Evolutionary conservation across 2,888 invertebrate species (phyloP).

Genomic region (Drosophila borealis): DNA sequence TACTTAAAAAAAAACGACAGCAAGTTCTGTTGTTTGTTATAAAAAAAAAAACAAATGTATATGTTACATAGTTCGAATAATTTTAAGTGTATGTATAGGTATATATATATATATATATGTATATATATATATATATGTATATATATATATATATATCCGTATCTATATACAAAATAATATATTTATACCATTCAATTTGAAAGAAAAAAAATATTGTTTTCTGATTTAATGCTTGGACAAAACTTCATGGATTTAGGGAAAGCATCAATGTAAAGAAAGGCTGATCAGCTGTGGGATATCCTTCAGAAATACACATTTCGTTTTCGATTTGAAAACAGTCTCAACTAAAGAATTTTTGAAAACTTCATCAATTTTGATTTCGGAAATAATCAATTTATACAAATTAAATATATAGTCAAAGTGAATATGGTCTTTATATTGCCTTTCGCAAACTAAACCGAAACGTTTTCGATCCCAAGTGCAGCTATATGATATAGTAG

Average conservation of each 20-base stretch:
- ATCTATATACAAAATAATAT: slow-evolving; percentile 21
- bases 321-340: no score
- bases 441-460: no score
- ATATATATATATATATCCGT: slow-evolving; percentile 3
- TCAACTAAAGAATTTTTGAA: no score
- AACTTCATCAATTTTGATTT: no score
- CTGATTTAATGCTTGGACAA: neutral
- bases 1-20: slow-evolving; percentile 17
- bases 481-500: no score
- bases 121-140: neutral
- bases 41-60: slow-evolving; percentile 4
- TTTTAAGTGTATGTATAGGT: slow-evolving; percentile 19
- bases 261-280: neutral
- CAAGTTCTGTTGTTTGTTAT: slow-evolving; percentile 18
- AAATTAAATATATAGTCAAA: no score
- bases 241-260: neutral
- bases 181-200: slow-evolving; percentile 41
- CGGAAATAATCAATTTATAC: no score
- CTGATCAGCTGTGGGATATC: no score
- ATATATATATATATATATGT: slow-evolving; percentile 9
- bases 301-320: no score
- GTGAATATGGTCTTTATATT: no score
- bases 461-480: no score
- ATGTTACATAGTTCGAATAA: slow-evolving; percentile 53
- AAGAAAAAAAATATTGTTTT: neutral